Base-by-base conservation (phyloP, 2,888 invertebrate genomes). In the Chrysolina haemoptera region DNA sequence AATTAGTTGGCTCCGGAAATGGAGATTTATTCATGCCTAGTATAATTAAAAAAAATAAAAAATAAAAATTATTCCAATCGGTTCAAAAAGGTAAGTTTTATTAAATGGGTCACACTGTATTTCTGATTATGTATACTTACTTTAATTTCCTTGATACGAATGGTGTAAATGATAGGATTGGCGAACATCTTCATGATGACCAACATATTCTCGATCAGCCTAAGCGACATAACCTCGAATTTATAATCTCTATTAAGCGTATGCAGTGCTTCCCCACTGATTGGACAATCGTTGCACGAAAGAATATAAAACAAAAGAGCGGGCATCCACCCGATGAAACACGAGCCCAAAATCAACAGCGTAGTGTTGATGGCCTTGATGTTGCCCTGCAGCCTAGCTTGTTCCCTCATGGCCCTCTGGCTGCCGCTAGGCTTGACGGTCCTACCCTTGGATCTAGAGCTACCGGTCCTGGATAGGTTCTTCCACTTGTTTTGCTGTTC, bases 111-210 rank as follows among this genome's bases (percentile, higher is more conserved):
- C 35, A 5, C 27, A 27, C 1, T 27, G 5, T 27, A 5, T 5
- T 27, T 27, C 27, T 27, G 27, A 8, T 6, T 0, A 0, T 6
- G 8, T 8, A 0, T 48, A 75, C 81, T 82, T 84, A 90, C 90
- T 88, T 90, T 90, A 70, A 93, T 92, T 81, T 93, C 93, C 71
- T 90, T 89, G 90, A 93, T 92, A 69, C 93, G 86, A 8, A 91
- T 90, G 10, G 92, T 91, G 83, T 93, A 93, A 68, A 93, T 92
- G 76, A 93, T 91, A 0, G 92, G 92, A 85, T 93, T 92, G 50
- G 90, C 88, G 68, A 92, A 85, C 41, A 92, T 91, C 83, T 93
- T 93, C 77, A 91, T 85, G 64, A 93, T 90, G 59, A 93, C 88
- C 68, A 92, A 88, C 16, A 89, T 87, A 83, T 92, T 92, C 75